Evolutionary conservation across 2,113 vertebrate species (phyloP).

Genomic region (Nansenia antarctica): DNA sequence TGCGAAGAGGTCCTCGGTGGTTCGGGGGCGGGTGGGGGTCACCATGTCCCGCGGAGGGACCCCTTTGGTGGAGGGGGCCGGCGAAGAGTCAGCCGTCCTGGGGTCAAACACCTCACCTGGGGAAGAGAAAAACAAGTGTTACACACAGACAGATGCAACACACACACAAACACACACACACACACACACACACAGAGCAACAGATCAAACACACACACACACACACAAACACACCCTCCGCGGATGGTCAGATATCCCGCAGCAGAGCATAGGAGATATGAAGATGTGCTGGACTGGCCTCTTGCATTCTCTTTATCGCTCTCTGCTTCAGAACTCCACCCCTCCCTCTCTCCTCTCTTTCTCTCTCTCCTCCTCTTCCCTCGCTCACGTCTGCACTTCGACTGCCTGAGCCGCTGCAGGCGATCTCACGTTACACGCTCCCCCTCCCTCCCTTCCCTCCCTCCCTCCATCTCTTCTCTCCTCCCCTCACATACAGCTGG

Average conservation of each 20-base stretch:
- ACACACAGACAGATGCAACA: slow-evolving; percentile 4
- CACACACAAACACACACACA: slow-evolving; percentile 15
- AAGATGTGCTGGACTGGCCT: slow-evolving; percentile 18
- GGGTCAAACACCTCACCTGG: slow-evolving; percentile 83
- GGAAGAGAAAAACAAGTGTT: slow-evolving; percentile 12
- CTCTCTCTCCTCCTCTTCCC: slow-evolving; percentile 24
- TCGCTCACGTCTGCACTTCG: slow-evolving; percentile 59
- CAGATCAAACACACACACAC: background rate
- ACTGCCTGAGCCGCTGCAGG: slow-evolving; percentile 65
- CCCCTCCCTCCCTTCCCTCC: slow-evolving; percentile 3
- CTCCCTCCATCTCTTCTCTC: background rate
- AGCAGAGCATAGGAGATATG: slow-evolving; percentile 28
- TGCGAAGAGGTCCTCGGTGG: slow-evolving; percentile 97
- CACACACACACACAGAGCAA: background rate
- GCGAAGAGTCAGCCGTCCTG: slow-evolving; percentile 58
- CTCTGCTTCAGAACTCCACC: slow-evolving; percentile 37
- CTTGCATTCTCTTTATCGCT: slow-evolving; percentile 57
- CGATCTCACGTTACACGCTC: slow-evolving; percentile 61
- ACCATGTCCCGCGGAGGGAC: slow-evolving; percentile 72
- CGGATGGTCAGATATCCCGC: slow-evolving; percentile 20
- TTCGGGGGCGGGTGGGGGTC: slow-evolving; percentile 85
- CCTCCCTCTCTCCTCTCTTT: slow-evolving; percentile 44
- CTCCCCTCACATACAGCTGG: slow-evolving; percentile 29
- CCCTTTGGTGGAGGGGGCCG: slow-evolving; percentile 64
- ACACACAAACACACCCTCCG: slow-evolving; percentile 41